phyloP scores from a whole-genome alignment of 2,113 vertebrate species.

The Aix galericulata region DNA sequence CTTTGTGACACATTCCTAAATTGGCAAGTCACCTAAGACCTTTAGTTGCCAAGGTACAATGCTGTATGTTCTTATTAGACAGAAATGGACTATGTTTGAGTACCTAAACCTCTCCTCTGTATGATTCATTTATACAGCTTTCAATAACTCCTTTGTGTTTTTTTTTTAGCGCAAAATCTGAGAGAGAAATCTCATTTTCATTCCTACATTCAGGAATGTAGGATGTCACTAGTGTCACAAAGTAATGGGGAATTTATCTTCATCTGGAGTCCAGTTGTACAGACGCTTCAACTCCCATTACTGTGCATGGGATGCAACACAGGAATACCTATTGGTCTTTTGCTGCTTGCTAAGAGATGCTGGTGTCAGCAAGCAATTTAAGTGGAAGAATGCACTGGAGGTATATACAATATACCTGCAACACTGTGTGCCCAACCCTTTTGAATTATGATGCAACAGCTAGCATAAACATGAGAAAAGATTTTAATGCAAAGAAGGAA shows the following conservation, averaged over 20 bases:
- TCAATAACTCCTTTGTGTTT: not conserved
- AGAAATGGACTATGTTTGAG: not conserved
- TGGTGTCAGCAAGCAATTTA: not conserved
- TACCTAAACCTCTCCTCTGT: not conserved
- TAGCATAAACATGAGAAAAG: not conserved
- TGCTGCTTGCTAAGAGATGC: not conserved
- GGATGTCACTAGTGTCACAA: not conserved
- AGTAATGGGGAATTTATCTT: not conserved
- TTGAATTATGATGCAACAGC: not conserved
- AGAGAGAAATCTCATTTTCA: not conserved
- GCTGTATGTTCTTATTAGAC: not conserved
- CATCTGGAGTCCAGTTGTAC: accelerated
- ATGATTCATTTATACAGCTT: not conserved
- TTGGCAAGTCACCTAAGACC: accelerated
- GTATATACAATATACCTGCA: not conserved
- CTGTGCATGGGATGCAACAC: not conserved
- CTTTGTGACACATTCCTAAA: not conserved
- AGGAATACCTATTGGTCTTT: not conserved
- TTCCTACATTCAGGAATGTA: not conserved
- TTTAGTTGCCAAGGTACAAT: not conserved
- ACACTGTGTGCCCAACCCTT: not conserved
- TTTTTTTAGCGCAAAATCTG: not conserved
- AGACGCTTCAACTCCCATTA: not conserved
- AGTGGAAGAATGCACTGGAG: not conserved
- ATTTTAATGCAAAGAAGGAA: not conserved